Base-by-base conservation (phyloP, 2,888 invertebrate genomes). In the Limnephilus lunatus region DNA sequence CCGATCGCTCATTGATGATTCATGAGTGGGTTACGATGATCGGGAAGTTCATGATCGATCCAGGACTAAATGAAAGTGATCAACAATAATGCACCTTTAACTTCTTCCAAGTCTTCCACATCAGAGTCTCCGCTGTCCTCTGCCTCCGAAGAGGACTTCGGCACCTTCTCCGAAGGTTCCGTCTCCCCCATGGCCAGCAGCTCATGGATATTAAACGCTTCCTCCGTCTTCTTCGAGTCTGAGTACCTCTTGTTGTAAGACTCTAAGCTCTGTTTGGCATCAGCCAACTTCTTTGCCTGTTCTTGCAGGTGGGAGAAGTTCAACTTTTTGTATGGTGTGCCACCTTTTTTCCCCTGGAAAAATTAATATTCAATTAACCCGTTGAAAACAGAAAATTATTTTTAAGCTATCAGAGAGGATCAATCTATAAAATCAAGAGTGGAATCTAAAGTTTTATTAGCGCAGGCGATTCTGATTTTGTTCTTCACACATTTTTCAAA, bases 81-180 rank as follows among this genome's bases (percentile, higher is more conserved):
- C 14, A 14, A 14, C 44, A 14, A 44, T 44, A 44, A 44, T 14
- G 44, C 44, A 44, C 97, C 97, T 95, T 97, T 97, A 89, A 98
- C 98, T 96, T 98, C 98, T 94, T 98, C 97, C 97, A 97, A 97
- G 94, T 97, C 97, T 94, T 97, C 97, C 90, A 97, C 96, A 94
- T 98, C 98, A 4, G 97, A 97, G 88, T 97, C 97, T n/a, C 53
- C 44, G 94, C 96, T 97, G 90, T 94, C 85, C 25, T 91, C 83
- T 12, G 68, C 83, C 15, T 83, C 89, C 15, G 82, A 83, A 32
- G 88, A 92, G 92, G 94, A 95, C 95, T 89, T 95, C 95, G 90
- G 94, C 68, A 68, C 68, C n/a, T 68, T 68, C 92, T 87, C 91
- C 94, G 94, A 93, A 94, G 94, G 94, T 90, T 95, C 95, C 89